Evolutionary conservation across 2,888 invertebrate species (phyloP), one percentile per base, ranked within the genome.

Genomic region (Tholera decimalis): DNA sequence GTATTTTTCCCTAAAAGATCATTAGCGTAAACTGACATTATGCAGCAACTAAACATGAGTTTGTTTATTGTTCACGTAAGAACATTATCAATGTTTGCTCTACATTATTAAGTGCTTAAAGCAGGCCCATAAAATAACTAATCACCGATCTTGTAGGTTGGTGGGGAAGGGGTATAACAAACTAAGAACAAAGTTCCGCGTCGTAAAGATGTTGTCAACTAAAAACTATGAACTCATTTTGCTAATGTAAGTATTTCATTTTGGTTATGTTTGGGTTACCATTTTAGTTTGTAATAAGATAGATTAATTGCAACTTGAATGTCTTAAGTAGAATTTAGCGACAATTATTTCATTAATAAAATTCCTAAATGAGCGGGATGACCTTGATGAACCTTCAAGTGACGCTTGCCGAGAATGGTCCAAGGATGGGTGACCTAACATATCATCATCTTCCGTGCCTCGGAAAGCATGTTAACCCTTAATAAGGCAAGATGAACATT

Each of bases 181-280:
- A 77, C 60, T 67, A 37, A 47, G 47, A 39, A 62, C 46, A 53
- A 76, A 76, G 47, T 73, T 73, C 73, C 58, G 62, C n/a, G 59
- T 33, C 26, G 55, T 53, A 37, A 62, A 54, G 54, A 73, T 55
- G 53, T 77, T 63, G 63, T 63, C 63, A 60, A 73, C 57, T 61
- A 55, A 54, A 67, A 77, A 73, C 47, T 67, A 63, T 47, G 18
- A 58, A 70, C 47, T 63, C 22, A 67, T 60, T 68, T 77, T 46
- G 67, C 49, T 77, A 73, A 73, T 76, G 56, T n/a, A n/a, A n/a
- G n/a, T 60, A 56, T 60, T 70, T 59, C 53, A 53, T 56, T 53
- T 56, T 49, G 24, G 35, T 47, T 22, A 59, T 57, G 13, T 30
- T 44, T 43, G 20, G 18, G 15, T 33, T 3, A 28, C 15, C 8